A percentile compares a stretch with the other conserved stretches of the same genome.
Evolutionary conservation across 2,888 invertebrate genomes (phyloP).

Genomic region (Imbricaverruca yamaguchii): DNA sequence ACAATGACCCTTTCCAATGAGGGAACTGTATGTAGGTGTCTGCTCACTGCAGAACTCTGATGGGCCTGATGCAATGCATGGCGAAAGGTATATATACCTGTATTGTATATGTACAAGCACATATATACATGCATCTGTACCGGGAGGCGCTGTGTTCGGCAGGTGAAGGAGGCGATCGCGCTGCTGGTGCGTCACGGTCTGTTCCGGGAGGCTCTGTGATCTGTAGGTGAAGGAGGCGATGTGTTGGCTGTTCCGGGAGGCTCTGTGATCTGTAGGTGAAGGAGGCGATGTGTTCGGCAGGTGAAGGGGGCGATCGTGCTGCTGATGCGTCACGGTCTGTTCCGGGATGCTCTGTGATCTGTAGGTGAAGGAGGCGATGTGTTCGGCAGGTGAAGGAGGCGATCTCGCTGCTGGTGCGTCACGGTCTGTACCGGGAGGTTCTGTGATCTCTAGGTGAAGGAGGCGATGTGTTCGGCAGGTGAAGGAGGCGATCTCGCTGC

Average conservation of each 20-base stretch:
- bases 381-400: background rate
- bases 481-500: background rate
- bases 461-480: background rate
- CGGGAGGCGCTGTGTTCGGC: background rate
- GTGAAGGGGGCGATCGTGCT: background rate
- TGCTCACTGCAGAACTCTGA: too few species aligned
- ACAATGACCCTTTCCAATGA: too few species aligned
- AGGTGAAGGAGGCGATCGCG: background rate
- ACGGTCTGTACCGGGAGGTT: conserved; percentile 8
- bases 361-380: too few species aligned
- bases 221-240: too few species aligned
- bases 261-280: background rate
- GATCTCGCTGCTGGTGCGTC: background rate
- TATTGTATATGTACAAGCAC: too few species aligned
- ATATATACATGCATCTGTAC: background rate
- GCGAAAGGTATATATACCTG: too few species aligned
- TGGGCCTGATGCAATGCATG: too few species aligned
- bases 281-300: background rate
- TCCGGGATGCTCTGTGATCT: conserved; percentile 11
- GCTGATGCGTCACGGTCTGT: background rate
- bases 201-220: conserved; percentile 14
- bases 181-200: background rate
- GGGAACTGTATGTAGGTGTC: too few species aligned
- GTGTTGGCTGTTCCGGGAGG: background rate
- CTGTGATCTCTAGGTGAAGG: background rate